Conservation (phyloP, 2,113 vertebrate species). For the Siniperca chuatsi region DNA sequence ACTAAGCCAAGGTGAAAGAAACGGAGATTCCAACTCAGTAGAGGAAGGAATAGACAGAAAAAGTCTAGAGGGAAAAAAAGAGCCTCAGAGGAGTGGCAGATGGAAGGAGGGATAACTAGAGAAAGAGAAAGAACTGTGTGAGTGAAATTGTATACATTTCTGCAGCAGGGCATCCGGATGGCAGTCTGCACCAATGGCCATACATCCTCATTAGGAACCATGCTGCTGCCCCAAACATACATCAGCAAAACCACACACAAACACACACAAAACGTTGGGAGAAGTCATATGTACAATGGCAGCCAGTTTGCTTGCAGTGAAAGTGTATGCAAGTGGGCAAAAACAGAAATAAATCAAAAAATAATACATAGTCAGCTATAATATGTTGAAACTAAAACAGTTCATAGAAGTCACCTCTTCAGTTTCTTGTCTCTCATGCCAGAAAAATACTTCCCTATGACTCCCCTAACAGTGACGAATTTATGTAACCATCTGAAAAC, state of each 20-base stretch:
- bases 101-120: conserved; percentile 11
- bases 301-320: conserved; percentile 4
- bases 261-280: conserved; percentile 23
- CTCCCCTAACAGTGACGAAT: background rate
- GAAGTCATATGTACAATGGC: conserved; percentile 15
- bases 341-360: conserved; percentile 30
- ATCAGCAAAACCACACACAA: conserved; percentile 48
- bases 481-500: background rate
- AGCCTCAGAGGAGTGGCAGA: background rate
- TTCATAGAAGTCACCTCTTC: background rate
- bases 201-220: conserved; percentile 69
- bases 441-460: background rate
- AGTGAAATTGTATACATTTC: conserved; percentile 48
- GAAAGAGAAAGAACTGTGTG: conserved; percentile 17
- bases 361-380: conserved; percentile 25
- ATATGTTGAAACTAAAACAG: conserved; percentile 19
- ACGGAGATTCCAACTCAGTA: background rate
- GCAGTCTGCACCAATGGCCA: conserved; percentile 52
- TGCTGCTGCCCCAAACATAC: conserved; percentile 49
- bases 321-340: conserved; percentile 14
- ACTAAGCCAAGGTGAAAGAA: background rate
- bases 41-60: background rate
- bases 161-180: conserved; percentile 34
- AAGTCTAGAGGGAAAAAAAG: background rate
- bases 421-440: background rate